Conservation (phyloP, 2,888 invertebrate species). For the Drosophila emarginata region DNA sequence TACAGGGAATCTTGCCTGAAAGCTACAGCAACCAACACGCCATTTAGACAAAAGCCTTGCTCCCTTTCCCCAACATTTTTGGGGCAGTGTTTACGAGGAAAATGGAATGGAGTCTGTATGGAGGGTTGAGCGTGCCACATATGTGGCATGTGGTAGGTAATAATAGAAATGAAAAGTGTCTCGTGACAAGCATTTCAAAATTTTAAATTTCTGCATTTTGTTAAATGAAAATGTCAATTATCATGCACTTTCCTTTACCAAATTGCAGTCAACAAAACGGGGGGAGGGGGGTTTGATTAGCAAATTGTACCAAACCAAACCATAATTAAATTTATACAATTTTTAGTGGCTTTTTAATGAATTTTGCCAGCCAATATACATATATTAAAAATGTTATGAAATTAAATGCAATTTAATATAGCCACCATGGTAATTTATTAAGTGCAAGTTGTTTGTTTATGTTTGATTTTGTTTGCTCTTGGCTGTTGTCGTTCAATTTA, state of each 20-base stretch:
- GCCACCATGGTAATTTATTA: conserved; percentile 23
- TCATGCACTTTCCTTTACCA: conserved; percentile 26
- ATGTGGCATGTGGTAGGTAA: conserved; percentile 39
- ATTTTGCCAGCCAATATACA: conserved; percentile 48
- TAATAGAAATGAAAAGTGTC: conserved; percentile 51
- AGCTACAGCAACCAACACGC: conserved; percentile 39
- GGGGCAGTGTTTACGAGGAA: not conserved
- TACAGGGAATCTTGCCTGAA: conserved; percentile 47
- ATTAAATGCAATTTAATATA: conserved; percentile 55
- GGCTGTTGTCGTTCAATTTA: conserved; percentile 56
- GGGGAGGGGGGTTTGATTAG: not conserved
- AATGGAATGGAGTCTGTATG: not conserved
- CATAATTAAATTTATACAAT: conserved; percentile 55
- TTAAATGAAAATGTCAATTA: conserved; percentile 48
- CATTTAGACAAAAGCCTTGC: conserved; percentile 54
- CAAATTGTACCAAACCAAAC: conserved; percentile 55
- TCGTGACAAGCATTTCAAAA: conserved; percentile 22
- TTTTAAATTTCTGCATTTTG: conserved; percentile 15
- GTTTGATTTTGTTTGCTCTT: conserved; percentile 13
- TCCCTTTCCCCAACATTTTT: not conserved
- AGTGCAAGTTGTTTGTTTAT: conserved; percentile 13
- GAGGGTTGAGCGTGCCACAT: conserved; percentile 18
- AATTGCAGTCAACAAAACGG: conserved; percentile 1
- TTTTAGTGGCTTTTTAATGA: conserved; percentile 69
- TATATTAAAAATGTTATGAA: conserved; percentile 50